A percentile compares a stretch with the other conserved stretches of the same genome.
These are phyloP conservation scores for Stegodyphus mimosarum DNA, from an alignment of 1,140 invertebrate species.

Conservation along the genomic window DNA sequence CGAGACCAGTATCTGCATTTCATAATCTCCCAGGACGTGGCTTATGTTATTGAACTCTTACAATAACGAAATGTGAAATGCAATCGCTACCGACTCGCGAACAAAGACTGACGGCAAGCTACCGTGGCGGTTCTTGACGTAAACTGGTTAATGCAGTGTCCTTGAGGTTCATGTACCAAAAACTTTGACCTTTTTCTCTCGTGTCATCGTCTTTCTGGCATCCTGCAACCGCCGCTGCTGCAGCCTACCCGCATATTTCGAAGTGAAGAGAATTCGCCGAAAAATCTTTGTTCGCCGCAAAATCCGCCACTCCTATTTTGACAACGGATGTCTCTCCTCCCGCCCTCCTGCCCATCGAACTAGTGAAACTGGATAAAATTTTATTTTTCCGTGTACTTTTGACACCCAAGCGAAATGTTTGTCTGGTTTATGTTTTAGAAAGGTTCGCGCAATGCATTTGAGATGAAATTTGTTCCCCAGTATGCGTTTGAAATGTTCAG, in stretches of 20 bases:
- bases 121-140: conserved; percentile 28
- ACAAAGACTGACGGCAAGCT: conserved; percentile 3
- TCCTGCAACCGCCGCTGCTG: conserved; percentile 22
- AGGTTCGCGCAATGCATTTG: too few relatives aligned
- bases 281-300: conserved; percentile 34
- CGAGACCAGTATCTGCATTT: too few relatives aligned
- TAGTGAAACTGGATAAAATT: too few relatives aligned
- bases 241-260: conserved; percentile 44
- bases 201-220: conserved; percentile 48
- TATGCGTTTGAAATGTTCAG: too few relatives aligned
- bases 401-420: too few relatives aligned
- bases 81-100: conserved; percentile 11
- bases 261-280: conserved; percentile 20
- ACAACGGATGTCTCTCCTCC: conserved; percentile 26
- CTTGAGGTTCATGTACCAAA: conserved; percentile 44
- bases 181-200: conserved; percentile 43
- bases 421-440: too few relatives aligned
- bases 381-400: too few relatives aligned
- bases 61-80: too few relatives aligned
- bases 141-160: conserved; percentile 46
- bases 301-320: conserved; percentile 50
- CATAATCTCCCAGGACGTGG: too few relatives aligned
- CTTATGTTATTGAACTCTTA: too few relatives aligned
- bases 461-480: too few relatives aligned
- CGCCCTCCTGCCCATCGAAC: neutral